Percentiles rank a stretch among this genome's conserved stretches.
phyloP scores from a whole-genome alignment of 2,113 vertebrate species.

The Osmerus eperlanus region DNA sequence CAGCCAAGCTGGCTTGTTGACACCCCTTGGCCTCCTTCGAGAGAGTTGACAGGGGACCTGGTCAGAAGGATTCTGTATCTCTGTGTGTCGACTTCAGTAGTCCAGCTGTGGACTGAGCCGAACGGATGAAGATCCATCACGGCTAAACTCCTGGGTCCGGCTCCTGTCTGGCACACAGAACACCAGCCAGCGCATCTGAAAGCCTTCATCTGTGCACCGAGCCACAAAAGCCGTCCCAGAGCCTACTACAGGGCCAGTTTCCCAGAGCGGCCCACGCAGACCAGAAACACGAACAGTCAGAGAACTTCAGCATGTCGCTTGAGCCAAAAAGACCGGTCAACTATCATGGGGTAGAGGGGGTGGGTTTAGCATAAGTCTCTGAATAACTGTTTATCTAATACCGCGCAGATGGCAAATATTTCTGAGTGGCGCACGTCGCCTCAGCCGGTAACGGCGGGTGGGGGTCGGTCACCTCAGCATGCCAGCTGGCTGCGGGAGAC shows the following conservation, averaged over 20 bases:
- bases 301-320: constrained; percentile 8
- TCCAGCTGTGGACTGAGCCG: background rate
- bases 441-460: no score
- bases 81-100: background rate
- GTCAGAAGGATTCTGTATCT: no score
- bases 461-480: no score
- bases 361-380: background rate
- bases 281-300: constrained; percentile 15
- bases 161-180: constrained; percentile 9
- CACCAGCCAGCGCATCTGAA: constrained; percentile 17
- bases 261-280: constrained; percentile 12
- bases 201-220: background rate
- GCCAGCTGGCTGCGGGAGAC: no score
- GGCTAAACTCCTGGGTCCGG: constrained; percentile 2
- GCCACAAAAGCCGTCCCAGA: constrained; percentile 30
- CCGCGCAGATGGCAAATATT: no score
- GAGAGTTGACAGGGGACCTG: no score
- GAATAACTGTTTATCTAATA: no score
- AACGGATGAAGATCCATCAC: constrained; percentile 12
- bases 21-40: constrained; percentile 9
- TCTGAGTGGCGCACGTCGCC: no score
- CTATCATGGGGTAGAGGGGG: constrained; percentile 1
- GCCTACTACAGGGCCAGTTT: constrained; percentile 5
- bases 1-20: no score
- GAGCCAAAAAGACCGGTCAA: constrained; percentile 42